Base-by-base conservation (phyloP, 2,797 vertebrate species). In the Lophotriccus pileatus region DNA sequence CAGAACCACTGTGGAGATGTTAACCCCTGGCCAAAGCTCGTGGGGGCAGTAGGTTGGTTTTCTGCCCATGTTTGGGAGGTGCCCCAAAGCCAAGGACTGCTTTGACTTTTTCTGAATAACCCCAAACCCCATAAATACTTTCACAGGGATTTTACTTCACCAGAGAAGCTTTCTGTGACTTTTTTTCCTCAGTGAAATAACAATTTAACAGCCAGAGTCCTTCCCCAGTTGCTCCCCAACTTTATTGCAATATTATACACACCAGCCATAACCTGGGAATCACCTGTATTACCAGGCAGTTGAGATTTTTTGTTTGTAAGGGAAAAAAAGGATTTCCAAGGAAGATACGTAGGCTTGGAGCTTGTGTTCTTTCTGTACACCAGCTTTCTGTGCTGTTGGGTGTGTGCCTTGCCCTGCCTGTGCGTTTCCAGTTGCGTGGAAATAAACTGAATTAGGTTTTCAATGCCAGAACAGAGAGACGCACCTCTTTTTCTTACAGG, bases 381-480 rank as follows among this genome's bases (percentile, higher is more conserved):
- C 11, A 15, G 56, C 12, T 62, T 46, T 67, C 19, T 14, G 5
- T 43, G 56, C 25, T 62, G 39, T 32, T 27, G 14, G 3, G 13
- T 47, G 1, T 23, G 41, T 7, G 2, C 59, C 28, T 47, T 43
- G 34, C 2, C 0, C 27, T 79, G 58, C 58, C 12, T n/a, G 6
- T 11, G 1, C 2, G 0, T 53, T 49, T 41, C 18, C 39, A 21
- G 0, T 9, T 82, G 39, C 37, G 2, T 7, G 43, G 58, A 55
- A 50, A 18, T 43, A 8, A 37, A 15, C 0, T 4, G 64, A 24
- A 16, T 37, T 8, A 12, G 9, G 41, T 72, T 59, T 58, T 11
- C 25, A 7, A 37, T 7, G 8, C 47, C 37, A 24, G 30, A 30
- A 49, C 1, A 13, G 53, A 53, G 28, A 47, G 32, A 17, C 46